Percentiles rank a stretch among this genome's conserved stretches.
Evolutionary conservation across 1,140 invertebrate species (phyloP).

Genomic region (Temnothorax longispinosus): DNA sequence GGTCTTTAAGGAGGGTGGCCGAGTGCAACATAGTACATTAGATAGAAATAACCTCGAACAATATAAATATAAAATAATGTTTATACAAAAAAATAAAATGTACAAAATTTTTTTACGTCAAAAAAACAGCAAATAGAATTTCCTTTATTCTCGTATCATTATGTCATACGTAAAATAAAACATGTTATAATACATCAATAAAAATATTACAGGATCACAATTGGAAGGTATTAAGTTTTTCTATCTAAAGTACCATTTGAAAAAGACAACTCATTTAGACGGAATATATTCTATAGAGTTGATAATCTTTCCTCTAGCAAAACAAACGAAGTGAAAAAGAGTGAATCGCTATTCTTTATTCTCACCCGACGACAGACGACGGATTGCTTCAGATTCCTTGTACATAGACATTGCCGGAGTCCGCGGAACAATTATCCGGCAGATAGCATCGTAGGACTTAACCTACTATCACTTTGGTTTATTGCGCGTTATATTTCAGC

Average conservation of each 20-base stretch:
- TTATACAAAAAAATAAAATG: neutral
- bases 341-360: conserved; percentile 69
- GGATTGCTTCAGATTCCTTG: conserved; percentile 72
- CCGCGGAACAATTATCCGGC: conserved; percentile 79
- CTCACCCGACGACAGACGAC: conserved; percentile 69
- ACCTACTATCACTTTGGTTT: conserved; percentile 85
- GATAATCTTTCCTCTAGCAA: conserved; percentile 43
- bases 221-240: neutral
- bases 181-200: neutral
- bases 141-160: neutral
- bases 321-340: conserved; percentile 60
- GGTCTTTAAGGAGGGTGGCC: neutral
- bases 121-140: neutral
- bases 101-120: neutral
- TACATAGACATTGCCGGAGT: conserved; percentile 70
- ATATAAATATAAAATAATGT: neutral
- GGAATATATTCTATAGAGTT: neutral
- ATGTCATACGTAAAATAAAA: neutral
- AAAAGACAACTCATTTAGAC: conserved; percentile 49
- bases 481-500: conserved; percentile 84
- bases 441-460: conserved; percentile 84
- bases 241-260: conserved; percentile 18
- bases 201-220: conserved; percentile 2
- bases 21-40: neutral
- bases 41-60: neutral